Percentiles rank a stretch among this genome's conserved stretches.
These are phyloP conservation scores for Hydraecia micacea DNA, from an alignment of 2,888 invertebrate genomes.

Conservation along the genomic window DNA sequence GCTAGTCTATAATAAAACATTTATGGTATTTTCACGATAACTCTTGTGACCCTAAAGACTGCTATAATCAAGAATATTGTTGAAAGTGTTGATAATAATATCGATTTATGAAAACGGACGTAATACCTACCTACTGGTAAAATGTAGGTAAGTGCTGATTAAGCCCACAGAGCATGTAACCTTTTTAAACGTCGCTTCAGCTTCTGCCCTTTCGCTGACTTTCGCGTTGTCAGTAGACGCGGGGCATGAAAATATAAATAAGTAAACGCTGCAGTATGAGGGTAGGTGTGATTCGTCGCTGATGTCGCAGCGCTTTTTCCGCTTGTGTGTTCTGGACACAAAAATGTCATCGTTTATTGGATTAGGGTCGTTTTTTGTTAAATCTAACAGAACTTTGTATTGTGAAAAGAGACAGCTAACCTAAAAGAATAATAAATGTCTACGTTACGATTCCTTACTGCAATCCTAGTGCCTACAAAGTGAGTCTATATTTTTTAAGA, in stretches of 20 bases:
- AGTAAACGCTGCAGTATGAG: slow-evolving; percentile 19
- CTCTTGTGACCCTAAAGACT: background rate
- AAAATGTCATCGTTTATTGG: background rate
- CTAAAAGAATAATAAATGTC: background rate
- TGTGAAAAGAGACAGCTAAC: background rate
- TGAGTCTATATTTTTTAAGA: background rate
- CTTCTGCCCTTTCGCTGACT: background rate
- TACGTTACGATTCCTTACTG: background rate
- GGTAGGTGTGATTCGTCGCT: slow-evolving; percentile 1
- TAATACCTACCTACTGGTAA: background rate
- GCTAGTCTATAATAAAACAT: background rate
- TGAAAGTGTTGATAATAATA: background rate
- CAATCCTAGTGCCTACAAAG: background rate
- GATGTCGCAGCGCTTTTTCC: slow-evolving; percentile 4
- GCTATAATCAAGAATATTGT: background rate
- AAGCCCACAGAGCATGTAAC: too few relatives aligned
- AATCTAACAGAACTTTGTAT: background rate
- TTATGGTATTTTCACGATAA: background rate
- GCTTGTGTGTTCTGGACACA: slow-evolving; percentile 10
- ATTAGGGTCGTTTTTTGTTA: background rate
- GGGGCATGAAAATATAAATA: slow-evolving; percentile 21
- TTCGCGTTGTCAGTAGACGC: slow-evolving; percentile 8
- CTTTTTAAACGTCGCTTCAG: slow-evolving; percentile 1
- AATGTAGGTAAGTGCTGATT: background rate
- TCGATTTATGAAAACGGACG: background rate